Base-by-base conservation (phyloP, 1,140 invertebrate species). In the Papilio aristodemus region DNA sequence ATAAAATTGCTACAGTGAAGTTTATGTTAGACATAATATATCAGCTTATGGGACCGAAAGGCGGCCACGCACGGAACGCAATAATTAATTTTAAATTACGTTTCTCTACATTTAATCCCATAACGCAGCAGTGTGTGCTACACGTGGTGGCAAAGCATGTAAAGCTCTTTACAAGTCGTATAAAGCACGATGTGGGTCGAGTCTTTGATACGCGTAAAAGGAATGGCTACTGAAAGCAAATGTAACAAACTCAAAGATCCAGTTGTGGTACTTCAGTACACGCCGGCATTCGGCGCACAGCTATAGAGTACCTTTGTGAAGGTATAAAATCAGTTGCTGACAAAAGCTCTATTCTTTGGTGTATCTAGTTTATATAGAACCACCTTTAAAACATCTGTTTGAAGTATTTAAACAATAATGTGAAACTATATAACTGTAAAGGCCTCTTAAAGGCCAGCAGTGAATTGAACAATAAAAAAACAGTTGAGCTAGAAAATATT, bases 141-240 rank as follows among this genome's bases (percentile, higher is more conserved):
- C 6, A 6, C 10, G 17, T 50, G 22, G 17, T 19, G 19, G 19
- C 3, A 50, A 50, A n/a, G 7, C 2, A 50, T 22, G 19, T 50
- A 50, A 50, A 50, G 46, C 17, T 50, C 19, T 50, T 50, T 46
- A 46, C 46, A 50, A 50, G 46, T 50, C 46, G 46, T 25, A 50
- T 50, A 50, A 50, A 22, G 46, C 46, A 50, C 17, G 46, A 50
- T 50, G 19, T 50, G 19, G 46, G 46, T 50, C 46, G 46, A 50
- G 46, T 2, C 46, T 50, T 50, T 50, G 46, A 50, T 17, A 19
- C 46, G 46, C 27, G 27, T 32, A 32, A 50, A 50, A 50, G 46
- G 46, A 50, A 50, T 50, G 46, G 46, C 46, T 17, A 50, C 46
- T 50, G 46, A 50, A 50, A 50, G 46, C 19, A 50, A 50, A 50